phyloP scores from a whole-genome alignment of 2,888 invertebrate species.

The Eulithis testata region DNA sequence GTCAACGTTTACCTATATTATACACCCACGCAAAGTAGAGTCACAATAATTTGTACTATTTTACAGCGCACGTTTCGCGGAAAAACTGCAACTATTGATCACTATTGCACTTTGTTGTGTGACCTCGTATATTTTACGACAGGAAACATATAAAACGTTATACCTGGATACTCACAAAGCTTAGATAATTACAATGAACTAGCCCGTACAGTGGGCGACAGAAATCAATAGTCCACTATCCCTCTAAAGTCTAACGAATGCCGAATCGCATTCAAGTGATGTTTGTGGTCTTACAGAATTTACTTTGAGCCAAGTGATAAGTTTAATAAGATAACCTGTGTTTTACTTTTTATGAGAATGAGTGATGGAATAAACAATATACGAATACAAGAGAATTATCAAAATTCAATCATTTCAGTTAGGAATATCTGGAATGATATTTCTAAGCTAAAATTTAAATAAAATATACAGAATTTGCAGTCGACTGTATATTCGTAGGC shows the following conservation, averaged over 20 bases:
- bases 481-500: conserved; percentile 17
- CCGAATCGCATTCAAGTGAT: not conserved
- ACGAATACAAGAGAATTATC: too few relatives aligned
- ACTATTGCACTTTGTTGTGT: conserved; percentile 65
- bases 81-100: conserved; percentile 68
- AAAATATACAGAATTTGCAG: conserved; percentile 36
- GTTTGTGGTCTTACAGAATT: too few relatives aligned
- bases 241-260: conserved; percentile 9
- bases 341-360: too few relatives aligned
- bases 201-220: conserved; percentile 21
- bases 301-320: too few relatives aligned
- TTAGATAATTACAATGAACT: conserved; percentile 62
- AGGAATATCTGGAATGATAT: too few relatives aligned
- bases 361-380: too few relatives aligned
- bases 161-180: conserved; percentile 73
- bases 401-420: too few relatives aligned
- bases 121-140: conserved; percentile 77
- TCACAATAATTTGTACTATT: not conserved
- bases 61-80: conserved; percentile 49
- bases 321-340: too few relatives aligned
- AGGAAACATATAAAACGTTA: conserved; percentile 79
- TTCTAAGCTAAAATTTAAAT: too few relatives aligned
- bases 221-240: not conserved
- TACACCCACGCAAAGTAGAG: too few relatives aligned
- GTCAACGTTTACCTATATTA: too few relatives aligned